Evolutionary conservation across 2,113 vertebrate species (phyloP).

Genomic region (Rhegmatorhina hoffmannsi): DNA sequence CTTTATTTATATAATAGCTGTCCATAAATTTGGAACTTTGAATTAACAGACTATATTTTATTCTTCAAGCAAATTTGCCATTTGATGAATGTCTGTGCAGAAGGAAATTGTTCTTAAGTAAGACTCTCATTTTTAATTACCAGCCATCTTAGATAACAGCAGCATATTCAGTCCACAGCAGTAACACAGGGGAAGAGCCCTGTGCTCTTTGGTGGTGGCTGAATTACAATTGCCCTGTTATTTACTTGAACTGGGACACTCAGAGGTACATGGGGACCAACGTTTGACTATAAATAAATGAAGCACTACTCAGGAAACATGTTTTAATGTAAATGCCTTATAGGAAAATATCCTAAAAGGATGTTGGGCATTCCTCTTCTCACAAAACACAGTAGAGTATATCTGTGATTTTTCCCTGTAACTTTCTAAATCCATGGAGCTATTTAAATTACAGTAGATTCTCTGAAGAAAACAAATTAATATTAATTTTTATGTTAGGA

Average conservation of each 20-base stretch:
- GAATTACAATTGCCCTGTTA: neutral
- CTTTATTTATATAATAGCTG: constrained; percentile 45
- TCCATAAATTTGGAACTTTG: neutral
- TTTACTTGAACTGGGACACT: neutral
- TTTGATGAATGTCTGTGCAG: neutral
- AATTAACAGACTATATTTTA: neutral
- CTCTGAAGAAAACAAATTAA: neutral
- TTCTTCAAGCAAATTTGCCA: neutral
- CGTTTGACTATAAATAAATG: neutral
- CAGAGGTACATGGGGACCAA: neutral
- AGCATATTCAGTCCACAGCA: neutral
- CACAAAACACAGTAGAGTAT: neutral
- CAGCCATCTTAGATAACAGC: neutral
- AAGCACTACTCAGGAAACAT: neutral
- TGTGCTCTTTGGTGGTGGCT: neutral
- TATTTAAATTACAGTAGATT: neutral
- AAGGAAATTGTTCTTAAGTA: neutral
- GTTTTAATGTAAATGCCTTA: neutral
- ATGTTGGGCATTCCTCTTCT: neutral
- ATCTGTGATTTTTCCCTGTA: neutral
- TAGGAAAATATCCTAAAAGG: neutral
- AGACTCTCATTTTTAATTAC: neutral
- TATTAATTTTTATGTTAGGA: neutral
- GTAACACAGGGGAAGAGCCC: neutral
- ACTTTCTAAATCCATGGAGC: neutral